Evolutionary conservation across 2,888 invertebrate species (phyloP).

Genomic region (Zootermopsis nevadensis): DNA sequence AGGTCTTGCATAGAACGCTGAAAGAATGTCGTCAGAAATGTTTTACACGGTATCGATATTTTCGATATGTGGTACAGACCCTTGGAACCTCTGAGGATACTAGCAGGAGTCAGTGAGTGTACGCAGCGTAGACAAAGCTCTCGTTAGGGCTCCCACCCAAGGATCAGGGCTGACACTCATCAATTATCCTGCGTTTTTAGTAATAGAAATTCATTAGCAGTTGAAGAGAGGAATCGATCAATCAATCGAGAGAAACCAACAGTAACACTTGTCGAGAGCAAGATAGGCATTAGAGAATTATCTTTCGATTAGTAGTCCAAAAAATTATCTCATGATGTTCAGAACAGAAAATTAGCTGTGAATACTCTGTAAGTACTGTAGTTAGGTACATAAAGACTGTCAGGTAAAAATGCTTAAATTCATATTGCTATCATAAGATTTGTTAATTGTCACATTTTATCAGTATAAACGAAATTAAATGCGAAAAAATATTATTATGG

Average conservation of each 20-base stretch:
- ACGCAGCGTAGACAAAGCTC: slow-evolving; percentile 18
- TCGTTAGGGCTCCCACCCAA: slow-evolving; percentile 34
- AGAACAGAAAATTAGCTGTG: too few species aligned
- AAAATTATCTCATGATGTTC: background rate
- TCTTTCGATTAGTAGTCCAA: background rate
- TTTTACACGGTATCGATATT: too few species aligned
- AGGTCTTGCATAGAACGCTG: too few species aligned
- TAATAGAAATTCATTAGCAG: slow-evolving; percentile 44
- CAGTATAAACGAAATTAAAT: too few species aligned
- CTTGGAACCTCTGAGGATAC: background rate
- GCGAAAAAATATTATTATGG: too few species aligned
- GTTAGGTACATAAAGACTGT: too few species aligned
- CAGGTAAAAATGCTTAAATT: too few species aligned
- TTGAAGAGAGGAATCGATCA: slow-evolving; percentile 41
- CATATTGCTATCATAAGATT: too few species aligned
- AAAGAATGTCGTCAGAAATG: too few species aligned
- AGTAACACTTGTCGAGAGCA: background rate
- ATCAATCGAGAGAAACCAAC: slow-evolving; percentile 38
- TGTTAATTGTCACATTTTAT: too few species aligned
- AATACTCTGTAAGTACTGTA: too few species aligned
- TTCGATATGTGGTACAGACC: too few species aligned
- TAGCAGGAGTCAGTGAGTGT: background rate
- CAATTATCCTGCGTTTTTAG: slow-evolving; percentile 41
- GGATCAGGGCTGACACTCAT: background rate
- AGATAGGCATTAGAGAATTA: background rate